phyloP scores from a whole-genome alignment of 2,113 vertebrate genomes.

The Leptosomus discolor region DNA sequence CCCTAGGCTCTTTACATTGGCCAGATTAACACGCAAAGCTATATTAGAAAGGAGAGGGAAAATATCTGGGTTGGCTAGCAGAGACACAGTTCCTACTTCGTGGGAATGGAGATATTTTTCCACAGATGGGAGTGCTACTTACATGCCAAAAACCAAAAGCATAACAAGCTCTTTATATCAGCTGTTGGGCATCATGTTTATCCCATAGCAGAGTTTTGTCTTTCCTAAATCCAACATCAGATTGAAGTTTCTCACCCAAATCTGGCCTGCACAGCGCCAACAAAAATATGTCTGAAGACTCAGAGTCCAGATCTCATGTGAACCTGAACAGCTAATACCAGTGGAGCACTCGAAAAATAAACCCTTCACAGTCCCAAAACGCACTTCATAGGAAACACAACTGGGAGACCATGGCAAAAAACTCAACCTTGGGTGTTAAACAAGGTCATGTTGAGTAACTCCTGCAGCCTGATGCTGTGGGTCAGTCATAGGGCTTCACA shows the following conservation, averaged over 20 bases:
- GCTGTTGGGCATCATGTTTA: neutral
- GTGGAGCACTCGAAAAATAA: neutral
- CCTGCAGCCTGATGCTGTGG: neutral
- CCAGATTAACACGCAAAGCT: neutral
- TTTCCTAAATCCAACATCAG: neutral
- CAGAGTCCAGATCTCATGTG: neutral
- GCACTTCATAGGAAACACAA: neutral
- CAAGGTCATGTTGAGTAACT: neutral
- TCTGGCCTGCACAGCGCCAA: neutral
- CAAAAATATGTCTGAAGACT: neutral
- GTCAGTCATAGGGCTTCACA: neutral
- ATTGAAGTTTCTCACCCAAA: neutral
- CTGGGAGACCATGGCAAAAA: fast-evolving
- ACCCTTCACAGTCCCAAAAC: neutral
- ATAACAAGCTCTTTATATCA: neutral
- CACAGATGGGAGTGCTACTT: neutral
- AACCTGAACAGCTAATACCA: neutral
- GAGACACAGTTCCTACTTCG: neutral
- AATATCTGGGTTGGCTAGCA: neutral
- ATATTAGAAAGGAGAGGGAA: neutral
- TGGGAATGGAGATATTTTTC: neutral
- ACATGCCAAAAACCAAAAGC: neutral
- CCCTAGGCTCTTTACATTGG: neutral
- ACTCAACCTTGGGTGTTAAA: neutral
- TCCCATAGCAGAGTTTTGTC: neutral